phyloP scores from a whole-genome alignment of 2,113 vertebrate genomes.

The Bostrychus sinensis region DNA sequence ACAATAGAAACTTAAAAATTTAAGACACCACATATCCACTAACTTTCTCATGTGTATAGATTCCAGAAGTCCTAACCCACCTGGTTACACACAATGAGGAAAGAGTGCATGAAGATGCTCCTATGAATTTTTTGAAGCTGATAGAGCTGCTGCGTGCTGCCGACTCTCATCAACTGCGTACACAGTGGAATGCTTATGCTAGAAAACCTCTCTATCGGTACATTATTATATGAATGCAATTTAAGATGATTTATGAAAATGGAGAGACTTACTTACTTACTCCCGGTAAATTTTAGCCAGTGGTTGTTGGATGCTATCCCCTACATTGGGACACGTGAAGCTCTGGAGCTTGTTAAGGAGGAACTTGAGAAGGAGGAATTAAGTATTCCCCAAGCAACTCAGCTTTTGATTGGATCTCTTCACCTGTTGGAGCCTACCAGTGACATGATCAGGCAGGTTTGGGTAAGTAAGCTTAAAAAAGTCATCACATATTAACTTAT shows the following conservation, averaged over 20 bases:
- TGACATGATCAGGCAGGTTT: slow-evolving; percentile 73
- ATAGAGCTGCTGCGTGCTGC: slow-evolving; percentile 76
- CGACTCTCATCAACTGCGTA: slow-evolving; percentile 55
- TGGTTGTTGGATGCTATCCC: slow-evolving; percentile 81
- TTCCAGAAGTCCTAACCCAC: slow-evolving; percentile 75
- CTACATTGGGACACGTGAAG: slow-evolving; percentile 64
- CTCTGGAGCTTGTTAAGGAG: slow-evolving; percentile 79
- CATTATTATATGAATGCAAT: neutral
- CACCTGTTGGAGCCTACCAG: slow-evolving; percentile 74
- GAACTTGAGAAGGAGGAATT: slow-evolving; percentile 74
- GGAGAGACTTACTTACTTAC: too few relatives aligned
- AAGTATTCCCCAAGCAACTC: slow-evolving; percentile 63
- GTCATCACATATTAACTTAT: too few relatives aligned
- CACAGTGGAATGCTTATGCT: slow-evolving; percentile 70
- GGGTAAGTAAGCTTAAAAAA: slow-evolving; percentile 61
- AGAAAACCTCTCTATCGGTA: slow-evolving; percentile 63
- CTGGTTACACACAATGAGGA: slow-evolving; percentile 74
- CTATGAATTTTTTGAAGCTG: slow-evolving; percentile 80
- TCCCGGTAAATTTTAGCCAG: slow-evolving; percentile 68
- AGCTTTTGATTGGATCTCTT: slow-evolving; percentile 75
- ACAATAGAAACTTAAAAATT: neutral
- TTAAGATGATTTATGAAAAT: neutral
- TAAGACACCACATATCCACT: neutral
- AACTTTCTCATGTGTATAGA: slow-evolving; percentile 59
- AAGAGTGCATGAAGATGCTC: slow-evolving; percentile 76